phyloP scores from a whole-genome alignment of 2,113 vertebrate species.

The Vulpes ferrilata region DNA sequence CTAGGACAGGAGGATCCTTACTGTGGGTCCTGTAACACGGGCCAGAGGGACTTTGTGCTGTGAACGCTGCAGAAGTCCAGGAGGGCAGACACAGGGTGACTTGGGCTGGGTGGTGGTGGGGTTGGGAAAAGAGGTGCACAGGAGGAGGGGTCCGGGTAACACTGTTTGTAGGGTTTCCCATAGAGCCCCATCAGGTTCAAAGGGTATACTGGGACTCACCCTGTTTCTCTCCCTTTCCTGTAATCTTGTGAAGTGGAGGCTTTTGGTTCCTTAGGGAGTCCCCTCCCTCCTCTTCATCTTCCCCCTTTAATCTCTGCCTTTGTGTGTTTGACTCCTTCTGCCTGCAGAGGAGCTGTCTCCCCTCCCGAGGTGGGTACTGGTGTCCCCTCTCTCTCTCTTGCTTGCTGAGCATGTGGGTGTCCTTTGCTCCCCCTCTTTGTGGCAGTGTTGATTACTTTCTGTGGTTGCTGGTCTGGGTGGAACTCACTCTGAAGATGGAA shows the following conservation, averaged over 20 bases:
- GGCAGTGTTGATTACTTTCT: conserved; percentile 4
- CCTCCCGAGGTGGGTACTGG: conserved; percentile 76
- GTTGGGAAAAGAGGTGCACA: background rate
- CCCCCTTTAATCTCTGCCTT: conserved; percentile 71
- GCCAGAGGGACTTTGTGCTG: background rate
- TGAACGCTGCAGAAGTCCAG: background rate
- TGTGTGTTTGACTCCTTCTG: conserved; percentile 78
- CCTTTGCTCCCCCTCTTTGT: background rate
- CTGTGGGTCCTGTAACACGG: background rate
- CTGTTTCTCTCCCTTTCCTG: background rate
- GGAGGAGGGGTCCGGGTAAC: background rate
- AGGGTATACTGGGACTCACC: background rate
- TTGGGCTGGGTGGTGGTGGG: background rate
- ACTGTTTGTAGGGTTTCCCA: background rate
- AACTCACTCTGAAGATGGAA: background rate
- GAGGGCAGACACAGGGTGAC: background rate
- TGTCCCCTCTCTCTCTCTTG: background rate
- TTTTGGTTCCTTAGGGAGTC: background rate
- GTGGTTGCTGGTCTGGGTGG: background rate
- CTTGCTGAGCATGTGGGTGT: conserved; percentile 28
- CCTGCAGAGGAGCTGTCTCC: conserved; percentile 70
- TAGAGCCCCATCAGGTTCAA: background rate
- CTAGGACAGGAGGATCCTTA: background rate
- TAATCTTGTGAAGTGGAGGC: background rate
- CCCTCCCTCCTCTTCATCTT: background rate